A percentile compares a stretch with the other conserved stretches of the same genome.
Conservation (phyloP, 2,113 vertebrate species). For the Pantherophis guttatus region DNA sequence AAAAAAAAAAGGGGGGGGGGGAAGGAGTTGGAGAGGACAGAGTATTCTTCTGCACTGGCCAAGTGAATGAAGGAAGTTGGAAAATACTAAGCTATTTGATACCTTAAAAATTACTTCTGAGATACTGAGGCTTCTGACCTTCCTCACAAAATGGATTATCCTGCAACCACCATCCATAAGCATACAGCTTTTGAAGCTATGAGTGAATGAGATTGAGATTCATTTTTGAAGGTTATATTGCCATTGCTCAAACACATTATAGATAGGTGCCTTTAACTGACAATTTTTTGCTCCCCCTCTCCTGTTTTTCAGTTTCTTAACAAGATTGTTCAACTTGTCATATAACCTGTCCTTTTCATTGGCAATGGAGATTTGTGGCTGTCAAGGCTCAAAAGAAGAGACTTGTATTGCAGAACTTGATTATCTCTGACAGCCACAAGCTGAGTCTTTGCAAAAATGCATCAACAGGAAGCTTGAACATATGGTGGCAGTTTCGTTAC, state of each 20-base stretch:
- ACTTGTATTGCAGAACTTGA: neutral
- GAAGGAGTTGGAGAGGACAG: neutral
- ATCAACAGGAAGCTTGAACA: slow-evolving; percentile 1
- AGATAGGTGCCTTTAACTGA: neutral
- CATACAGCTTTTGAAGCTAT: neutral
- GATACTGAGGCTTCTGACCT: neutral
- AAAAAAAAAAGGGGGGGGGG: neutral
- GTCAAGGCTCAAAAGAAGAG: slow-evolving; percentile 5
- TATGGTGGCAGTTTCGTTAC: neutral
- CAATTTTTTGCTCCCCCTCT: neutral
- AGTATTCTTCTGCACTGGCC: neutral
- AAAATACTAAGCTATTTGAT: neutral
- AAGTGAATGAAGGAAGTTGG: neutral
- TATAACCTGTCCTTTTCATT: neutral
- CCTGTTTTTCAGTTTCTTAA: neutral
- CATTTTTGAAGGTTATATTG: neutral
- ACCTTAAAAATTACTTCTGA: neutral
- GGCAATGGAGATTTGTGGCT: slow-evolving; percentile 22
- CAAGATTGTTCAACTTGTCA: slow-evolving; percentile 12
- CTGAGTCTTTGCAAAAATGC: neutral
- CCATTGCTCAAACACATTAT: neutral
- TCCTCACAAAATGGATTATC: neutral
- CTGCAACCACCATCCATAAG: neutral
- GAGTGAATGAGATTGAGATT: neutral
- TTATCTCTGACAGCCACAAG: slow-evolving; percentile 3